phyloP scores from a whole-genome alignment of 2,888 invertebrate species.

The Rhaphigaster nebulosa region DNA sequence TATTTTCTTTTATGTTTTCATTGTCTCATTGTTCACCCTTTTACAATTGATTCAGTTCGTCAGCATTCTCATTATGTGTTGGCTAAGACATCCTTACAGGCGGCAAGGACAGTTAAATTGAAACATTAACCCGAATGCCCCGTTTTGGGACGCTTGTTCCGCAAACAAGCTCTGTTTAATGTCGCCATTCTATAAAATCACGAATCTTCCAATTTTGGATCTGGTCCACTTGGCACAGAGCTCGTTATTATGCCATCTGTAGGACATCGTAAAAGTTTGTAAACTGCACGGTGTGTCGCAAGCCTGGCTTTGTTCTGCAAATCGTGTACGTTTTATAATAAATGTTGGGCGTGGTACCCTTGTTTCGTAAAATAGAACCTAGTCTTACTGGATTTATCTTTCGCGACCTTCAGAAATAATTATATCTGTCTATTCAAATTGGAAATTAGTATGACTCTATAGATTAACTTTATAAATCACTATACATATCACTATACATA shows the following conservation, averaged over 20 bases:
- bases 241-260: slow-evolving; percentile 17
- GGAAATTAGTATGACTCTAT: background rate
- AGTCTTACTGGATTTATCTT: background rate
- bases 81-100: background rate
- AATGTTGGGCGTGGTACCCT: slow-evolving; percentile 19
- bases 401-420: background rate
- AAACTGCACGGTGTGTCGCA: background rate
- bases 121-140: slow-evolving; percentile 12
- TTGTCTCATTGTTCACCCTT: background rate
- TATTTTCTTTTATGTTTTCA: background rate
- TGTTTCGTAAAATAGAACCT: background rate
- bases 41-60: background rate
- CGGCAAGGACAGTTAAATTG: background rate
- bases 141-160: background rate
- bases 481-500: no score
- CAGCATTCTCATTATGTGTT: background rate
- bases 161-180: background rate
- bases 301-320: background rate
- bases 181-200: background rate
- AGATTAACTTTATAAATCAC: background rate
- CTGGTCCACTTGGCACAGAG: slow-evolving; percentile 7
- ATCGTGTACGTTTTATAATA: background rate
- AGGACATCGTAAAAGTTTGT: slow-evolving; percentile 8
- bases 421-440: background rate
- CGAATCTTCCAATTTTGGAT: slow-evolving; percentile 41